These are phyloP conservation scores for Trichogramma pretiosum DNA, from an alignment of 1,140 invertebrate species.

Conservation along the genomic window DNA sequence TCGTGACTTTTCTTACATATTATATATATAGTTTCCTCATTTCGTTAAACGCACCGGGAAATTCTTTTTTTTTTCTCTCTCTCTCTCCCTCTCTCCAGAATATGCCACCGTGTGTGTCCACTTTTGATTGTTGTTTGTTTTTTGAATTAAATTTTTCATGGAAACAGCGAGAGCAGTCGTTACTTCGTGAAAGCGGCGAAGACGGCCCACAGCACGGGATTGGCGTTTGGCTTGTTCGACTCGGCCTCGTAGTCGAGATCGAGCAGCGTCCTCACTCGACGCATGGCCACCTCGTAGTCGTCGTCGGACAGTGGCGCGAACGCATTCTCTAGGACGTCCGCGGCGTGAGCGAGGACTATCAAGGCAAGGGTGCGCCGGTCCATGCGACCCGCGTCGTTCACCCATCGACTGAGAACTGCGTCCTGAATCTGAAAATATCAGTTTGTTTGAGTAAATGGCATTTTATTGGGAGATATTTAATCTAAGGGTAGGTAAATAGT, in stretches of 20 bases:
- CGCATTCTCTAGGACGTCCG: slow-evolving; percentile 99
- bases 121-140: no score
- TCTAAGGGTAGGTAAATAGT: no score
- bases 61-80: no score
- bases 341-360: slow-evolving; percentile 92
- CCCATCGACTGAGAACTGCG: slow-evolving; percentile 89
- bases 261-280: slow-evolving; percentile 86
- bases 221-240: slow-evolving; percentile 74
- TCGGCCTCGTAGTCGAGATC: slow-evolving; percentile 96
- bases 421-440: slow-evolving; percentile 87
- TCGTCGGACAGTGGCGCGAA: slow-evolving; percentile 97
- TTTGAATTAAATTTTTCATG: slow-evolving; percentile 13
- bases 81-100: no score
- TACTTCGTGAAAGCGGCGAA: slow-evolving; percentile 98
- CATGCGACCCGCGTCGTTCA: slow-evolving; percentile 96
- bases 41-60: no score
- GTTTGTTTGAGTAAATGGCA: background rate
- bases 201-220: slow-evolving; percentile 96
- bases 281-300: slow-evolving; percentile 97
- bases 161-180: slow-evolving; percentile 26
- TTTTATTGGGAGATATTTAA: slow-evolving; percentile 1
- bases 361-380: slow-evolving; percentile 88
- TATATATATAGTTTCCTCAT: no score
- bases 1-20: no score
- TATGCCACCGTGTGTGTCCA: no score